Percentiles rank a stretch among this genome's conserved stretches.
Conservation (phyloP, 2,113 vertebrate species). For the Crotalus tigris region DNA sequence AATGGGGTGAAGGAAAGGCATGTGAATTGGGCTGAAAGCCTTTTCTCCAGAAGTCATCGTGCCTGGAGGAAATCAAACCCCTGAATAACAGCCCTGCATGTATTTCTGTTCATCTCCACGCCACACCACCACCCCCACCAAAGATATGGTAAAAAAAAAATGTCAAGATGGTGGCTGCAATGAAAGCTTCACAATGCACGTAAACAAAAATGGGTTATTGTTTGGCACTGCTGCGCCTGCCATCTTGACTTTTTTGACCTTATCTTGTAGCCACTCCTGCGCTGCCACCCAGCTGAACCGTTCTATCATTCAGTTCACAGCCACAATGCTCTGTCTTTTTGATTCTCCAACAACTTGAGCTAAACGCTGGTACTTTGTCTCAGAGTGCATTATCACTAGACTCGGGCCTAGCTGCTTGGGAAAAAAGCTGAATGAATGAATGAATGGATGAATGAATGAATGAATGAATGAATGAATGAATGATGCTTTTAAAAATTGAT, state of each 20-base stretch:
- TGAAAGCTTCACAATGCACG: background rate
- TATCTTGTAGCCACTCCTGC: background rate
- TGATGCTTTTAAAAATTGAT: background rate
- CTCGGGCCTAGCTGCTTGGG: background rate
- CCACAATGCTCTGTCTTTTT: background rate
- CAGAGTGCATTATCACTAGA: background rate
- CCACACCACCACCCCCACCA: no score
- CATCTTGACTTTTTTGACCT: background rate
- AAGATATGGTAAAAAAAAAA: background rate
- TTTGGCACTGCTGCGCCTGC: background rate
- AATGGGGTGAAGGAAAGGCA: no score
- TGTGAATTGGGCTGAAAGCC: background rate
- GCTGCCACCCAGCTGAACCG: background rate
- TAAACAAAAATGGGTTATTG: background rate
- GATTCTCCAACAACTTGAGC: background rate
- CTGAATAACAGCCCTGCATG: background rate
- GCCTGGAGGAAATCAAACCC: background rate
- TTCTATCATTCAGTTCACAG: background rate
- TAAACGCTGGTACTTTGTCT: background rate
- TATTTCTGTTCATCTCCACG: background rate
- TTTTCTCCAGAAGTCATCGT: accelerated
- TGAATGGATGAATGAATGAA: background rate
- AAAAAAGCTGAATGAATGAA: background rate
- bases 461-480: background rate
- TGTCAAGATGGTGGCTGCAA: background rate